Evolutionary conservation across 2,113 vertebrate genomes (phyloP).

Genomic region (Tragulus kanchil): DNA sequence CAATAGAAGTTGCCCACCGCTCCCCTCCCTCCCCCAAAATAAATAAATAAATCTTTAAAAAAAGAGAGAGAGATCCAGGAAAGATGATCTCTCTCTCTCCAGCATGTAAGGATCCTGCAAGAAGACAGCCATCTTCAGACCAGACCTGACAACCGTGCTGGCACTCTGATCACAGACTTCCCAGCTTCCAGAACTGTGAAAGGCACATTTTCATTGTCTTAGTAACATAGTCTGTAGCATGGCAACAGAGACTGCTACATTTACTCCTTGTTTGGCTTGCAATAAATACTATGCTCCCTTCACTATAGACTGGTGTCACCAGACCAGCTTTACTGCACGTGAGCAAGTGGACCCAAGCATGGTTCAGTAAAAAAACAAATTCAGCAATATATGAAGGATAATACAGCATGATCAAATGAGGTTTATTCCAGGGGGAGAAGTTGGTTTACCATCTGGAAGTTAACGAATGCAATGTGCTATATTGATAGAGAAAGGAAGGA

Average conservation of each 20-base stretch:
- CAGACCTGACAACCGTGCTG: background rate
- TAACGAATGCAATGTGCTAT: background rate
- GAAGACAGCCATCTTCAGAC: background rate
- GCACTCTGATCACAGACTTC: background rate
- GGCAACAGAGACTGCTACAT: background rate
- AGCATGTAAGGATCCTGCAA: background rate
- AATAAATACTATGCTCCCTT: background rate
- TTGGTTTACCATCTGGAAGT: background rate
- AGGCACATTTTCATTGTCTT: background rate
- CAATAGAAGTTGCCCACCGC: no score
- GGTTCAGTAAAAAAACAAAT: background rate
- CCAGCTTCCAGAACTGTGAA: background rate
- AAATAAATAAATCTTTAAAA: no score
- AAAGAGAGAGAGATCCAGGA: background rate
- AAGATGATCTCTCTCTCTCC: background rate
- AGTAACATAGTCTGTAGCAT: background rate
- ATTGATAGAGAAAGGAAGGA: background rate
- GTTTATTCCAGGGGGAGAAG: background rate
- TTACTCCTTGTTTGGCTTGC: background rate
- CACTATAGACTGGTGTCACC: background rate
- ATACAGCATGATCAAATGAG: background rate
- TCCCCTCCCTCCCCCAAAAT: no score
- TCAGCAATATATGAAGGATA: background rate
- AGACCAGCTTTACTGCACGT: background rate
- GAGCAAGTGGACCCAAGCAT: background rate